phyloP scores from a whole-genome alignment of 2,113 vertebrate genomes.

The Genyomyrus donnyi region DNA sequence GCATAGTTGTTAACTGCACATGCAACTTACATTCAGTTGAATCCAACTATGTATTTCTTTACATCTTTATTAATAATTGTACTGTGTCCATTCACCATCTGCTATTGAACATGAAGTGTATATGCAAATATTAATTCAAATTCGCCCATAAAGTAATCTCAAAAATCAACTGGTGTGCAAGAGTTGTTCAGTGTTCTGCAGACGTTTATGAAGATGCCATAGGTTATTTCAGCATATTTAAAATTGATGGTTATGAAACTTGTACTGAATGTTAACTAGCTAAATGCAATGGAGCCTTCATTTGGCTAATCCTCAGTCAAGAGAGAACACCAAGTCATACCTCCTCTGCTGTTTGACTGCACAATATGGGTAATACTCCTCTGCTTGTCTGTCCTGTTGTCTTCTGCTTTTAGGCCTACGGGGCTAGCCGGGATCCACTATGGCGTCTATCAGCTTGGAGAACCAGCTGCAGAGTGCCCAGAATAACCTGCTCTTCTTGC shows the following conservation, averaged over 20 bases:
- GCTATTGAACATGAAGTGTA: no score
- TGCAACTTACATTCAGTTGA: no score
- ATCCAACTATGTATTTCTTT: no score
- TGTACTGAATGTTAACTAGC: background rate
- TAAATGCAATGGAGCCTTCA: background rate
- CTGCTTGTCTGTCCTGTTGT: background rate
- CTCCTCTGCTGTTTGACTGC: no score
- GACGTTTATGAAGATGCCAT: background rate
- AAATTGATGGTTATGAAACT: background rate
- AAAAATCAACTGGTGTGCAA: no score
- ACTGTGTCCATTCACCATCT: no score
- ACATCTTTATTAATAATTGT: no score
- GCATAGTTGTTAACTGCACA: no score
- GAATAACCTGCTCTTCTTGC: conserved; percentile 92
- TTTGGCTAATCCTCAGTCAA: background rate
- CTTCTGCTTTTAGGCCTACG: conserved; percentile 27
- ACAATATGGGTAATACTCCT: background rate
- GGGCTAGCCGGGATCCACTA: conserved; percentile 45
- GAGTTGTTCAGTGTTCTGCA: background rate
- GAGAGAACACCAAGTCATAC: background rate
- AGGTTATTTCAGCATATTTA: background rate
- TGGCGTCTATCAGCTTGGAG: conserved; percentile 86
- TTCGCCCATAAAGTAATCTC: no score
- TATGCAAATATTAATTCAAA: no score
- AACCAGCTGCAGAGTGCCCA: conserved; percentile 93